phyloP scores from a whole-genome alignment of 2,113 vertebrate genomes.

The Callospermophilus lateralis region DNA sequence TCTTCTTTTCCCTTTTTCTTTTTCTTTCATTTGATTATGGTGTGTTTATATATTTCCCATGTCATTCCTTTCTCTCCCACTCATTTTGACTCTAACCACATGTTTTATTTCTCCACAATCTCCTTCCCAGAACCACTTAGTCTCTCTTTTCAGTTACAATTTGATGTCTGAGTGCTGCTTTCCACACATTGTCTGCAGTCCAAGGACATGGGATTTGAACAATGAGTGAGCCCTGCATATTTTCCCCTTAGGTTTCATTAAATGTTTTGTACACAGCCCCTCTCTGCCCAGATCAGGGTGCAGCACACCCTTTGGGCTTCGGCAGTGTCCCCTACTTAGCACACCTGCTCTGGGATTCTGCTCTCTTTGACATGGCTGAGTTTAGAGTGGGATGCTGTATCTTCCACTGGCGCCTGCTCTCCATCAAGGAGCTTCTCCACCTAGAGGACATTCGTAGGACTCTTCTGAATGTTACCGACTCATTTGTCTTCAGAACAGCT shows the following conservation, averaged over 20 bases:
- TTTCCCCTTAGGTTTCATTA: neutral
- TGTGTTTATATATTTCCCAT: neutral
- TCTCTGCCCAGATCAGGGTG: neutral
- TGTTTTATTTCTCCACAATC: neutral
- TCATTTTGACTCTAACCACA: neutral
- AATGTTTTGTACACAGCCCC: neutral
- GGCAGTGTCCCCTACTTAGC: neutral
- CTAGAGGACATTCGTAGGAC: neutral
- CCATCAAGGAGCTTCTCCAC: neutral
- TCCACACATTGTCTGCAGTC: neutral
- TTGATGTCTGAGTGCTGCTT: neutral
- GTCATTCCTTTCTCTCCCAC: neutral
- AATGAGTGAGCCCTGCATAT: neutral
- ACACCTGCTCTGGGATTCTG: neutral
- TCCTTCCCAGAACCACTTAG: neutral
- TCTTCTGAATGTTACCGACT: neutral
- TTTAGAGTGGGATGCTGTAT: accelerated
- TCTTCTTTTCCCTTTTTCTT: neutral
- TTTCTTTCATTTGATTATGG: neutral
- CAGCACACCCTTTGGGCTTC: neutral
- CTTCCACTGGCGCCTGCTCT: neutral
- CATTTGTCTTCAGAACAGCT: neutral
- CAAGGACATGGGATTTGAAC: neutral
- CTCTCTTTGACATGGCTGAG: neutral
- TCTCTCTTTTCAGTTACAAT: neutral